A percentile compares a stretch with the other conserved stretches of the same genome.
phyloP scores from a whole-genome alignment of 2,888 invertebrate genomes.

The Oscheius sp. region DNA sequence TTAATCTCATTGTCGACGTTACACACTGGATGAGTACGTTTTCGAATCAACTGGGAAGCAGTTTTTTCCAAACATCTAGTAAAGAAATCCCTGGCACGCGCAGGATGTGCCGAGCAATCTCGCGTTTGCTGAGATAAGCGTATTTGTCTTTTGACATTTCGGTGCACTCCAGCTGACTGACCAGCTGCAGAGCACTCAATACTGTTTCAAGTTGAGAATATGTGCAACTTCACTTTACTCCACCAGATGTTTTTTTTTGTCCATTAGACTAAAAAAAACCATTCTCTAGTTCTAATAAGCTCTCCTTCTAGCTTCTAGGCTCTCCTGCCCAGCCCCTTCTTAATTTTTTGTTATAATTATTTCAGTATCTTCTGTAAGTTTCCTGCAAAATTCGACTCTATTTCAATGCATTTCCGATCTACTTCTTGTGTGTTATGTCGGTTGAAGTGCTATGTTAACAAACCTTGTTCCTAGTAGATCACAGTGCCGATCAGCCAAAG shows the following conservation, averaged over 20 bases:
- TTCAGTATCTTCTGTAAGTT: background rate
- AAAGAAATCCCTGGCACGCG: slow-evolving; percentile 21
- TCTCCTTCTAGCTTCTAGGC: background rate
- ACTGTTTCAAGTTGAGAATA: slow-evolving; percentile 15
- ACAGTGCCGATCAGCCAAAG: background rate
- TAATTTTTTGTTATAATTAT: background rate
- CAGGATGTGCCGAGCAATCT: slow-evolving; percentile 19
- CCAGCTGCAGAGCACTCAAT: slow-evolving; percentile 10
- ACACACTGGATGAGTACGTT: background rate
- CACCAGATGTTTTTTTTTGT: background rate
- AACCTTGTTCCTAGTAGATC: slow-evolving; percentile 21
- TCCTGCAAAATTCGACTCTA: background rate
- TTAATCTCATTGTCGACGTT: background rate
- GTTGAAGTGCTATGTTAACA: slow-evolving; percentile 26
- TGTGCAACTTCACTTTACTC: background rate
- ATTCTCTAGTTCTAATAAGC: background rate
- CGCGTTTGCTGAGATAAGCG: slow-evolving; percentile 29
- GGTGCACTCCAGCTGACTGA: slow-evolving; percentile 22
- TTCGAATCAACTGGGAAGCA: too few relatives aligned
- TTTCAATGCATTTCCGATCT: slow-evolving; percentile 13
- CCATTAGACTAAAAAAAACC: background rate
- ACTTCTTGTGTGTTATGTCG: slow-evolving; percentile 24
- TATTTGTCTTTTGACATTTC: slow-evolving; percentile 29
- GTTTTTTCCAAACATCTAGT: background rate
- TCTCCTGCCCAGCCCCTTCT: background rate